These are phyloP conservation scores for Butorides virescens DNA, from an alignment of 2,113 vertebrate species.

Conservation along the genomic window DNA sequence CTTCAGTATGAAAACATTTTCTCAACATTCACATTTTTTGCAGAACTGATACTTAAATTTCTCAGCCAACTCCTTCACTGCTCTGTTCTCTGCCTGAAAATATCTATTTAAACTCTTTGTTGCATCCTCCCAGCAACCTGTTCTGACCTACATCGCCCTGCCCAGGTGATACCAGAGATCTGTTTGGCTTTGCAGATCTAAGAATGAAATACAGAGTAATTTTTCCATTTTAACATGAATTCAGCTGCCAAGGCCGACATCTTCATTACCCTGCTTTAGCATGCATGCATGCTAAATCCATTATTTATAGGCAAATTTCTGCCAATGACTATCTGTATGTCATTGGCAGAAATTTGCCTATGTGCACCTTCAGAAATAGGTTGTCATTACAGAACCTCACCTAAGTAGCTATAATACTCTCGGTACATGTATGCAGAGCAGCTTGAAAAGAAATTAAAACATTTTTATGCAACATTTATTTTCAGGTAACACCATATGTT, in stretches of 20 bases:
- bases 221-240: not conserved
- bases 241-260: not conserved
- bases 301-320: conserved; percentile 11
- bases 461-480: not conserved
- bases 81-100: not conserved
- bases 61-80: not conserved
- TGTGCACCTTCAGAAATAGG: not conserved
- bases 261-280: not conserved
- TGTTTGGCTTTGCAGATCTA: not conserved
- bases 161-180: not conserved
- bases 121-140: not conserved
- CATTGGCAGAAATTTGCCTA: not conserved
- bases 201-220: not conserved
- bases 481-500: not conserved
- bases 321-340: not conserved
- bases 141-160: not conserved
- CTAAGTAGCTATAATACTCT: not conserved
- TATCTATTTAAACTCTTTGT: not conserved
- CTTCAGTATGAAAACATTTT: not conserved
- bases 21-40: not conserved
- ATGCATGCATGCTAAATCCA: not conserved
- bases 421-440: fast-evolving
- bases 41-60: not conserved
- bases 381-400: not conserved
- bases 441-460: not conserved